Evolutionary conservation across 2,888 invertebrate genomes (phyloP).

Genomic region (Cataglyphis cursor): DNA sequence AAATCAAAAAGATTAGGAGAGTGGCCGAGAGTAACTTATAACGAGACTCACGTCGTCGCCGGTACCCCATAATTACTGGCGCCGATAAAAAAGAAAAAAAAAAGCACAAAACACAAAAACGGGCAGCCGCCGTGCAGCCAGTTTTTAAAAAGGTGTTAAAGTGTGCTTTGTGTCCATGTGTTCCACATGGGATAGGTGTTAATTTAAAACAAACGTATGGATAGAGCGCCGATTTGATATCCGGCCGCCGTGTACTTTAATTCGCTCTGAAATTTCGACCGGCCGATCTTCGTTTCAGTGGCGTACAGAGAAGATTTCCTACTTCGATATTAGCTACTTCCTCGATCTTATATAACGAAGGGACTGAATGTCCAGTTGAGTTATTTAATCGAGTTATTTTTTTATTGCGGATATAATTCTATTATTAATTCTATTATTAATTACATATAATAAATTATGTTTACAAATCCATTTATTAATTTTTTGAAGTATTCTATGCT

Average conservation of each 20-base stretch:
- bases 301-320: conserved; percentile 51
- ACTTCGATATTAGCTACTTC: neutral
- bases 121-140: conserved; percentile 68
- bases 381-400: neutral
- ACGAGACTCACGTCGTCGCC: conserved; percentile 73
- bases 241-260: conserved; percentile 57
- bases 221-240: conserved; percentile 74
- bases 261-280: conserved; percentile 47
- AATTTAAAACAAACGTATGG: conserved; percentile 84
- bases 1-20: conserved; percentile 48
- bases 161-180: conserved; percentile 78
- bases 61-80: conserved; percentile 75
- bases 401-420: neutral
- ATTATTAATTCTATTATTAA: neutral
- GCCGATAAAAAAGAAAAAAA: conserved; percentile 62
- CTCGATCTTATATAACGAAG: neutral
- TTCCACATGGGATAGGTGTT: conserved; percentile 79
- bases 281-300: conserved; percentile 33
- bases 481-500: neutral
- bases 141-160: conserved; percentile 84
- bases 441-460: neutral
- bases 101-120: conserved; percentile 34
- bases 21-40: conserved; percentile 61
- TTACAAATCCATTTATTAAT: neutral
- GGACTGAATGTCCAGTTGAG: too few species aligned